phyloP scores from a whole-genome alignment of 2,797 vertebrate genomes.

The Oreochromis grahami region DNA sequence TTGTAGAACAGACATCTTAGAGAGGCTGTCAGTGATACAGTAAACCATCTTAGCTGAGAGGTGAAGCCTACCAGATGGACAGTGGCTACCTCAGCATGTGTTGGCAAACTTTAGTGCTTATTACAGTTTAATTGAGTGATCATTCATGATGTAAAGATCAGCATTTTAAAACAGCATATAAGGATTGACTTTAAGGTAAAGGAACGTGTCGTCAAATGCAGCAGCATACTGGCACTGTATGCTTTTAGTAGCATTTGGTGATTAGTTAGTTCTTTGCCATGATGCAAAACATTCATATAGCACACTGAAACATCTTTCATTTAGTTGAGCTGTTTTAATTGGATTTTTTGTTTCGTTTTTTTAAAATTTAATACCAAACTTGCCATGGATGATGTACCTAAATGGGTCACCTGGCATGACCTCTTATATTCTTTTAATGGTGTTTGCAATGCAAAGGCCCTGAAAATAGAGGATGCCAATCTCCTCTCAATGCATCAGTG shows the following conservation, averaged over 20 bases:
- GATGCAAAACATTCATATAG: neutral
- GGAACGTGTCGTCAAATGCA: neutral
- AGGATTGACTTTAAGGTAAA: neutral
- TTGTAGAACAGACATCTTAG: neutral
- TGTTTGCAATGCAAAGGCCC: neutral
- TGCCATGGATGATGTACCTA: neutral
- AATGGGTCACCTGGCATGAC: neutral
- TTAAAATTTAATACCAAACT: neutral
- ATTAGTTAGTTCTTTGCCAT: neutral
- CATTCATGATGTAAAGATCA: neutral
- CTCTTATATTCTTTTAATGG: neutral
- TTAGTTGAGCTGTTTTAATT: neutral
- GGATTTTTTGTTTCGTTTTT: neutral
- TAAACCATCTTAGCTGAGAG: neutral
- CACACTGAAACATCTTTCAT: neutral
- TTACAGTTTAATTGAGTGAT: neutral
- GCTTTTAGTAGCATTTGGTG: neutral
- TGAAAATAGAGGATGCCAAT: constrained; percentile 34
- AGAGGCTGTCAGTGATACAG: neutral
- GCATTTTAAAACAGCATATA: neutral
- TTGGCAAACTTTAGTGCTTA: neutral
- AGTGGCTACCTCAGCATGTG: fast-evolving
- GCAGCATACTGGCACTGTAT: neutral
- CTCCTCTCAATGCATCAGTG: constrained; percentile 36
- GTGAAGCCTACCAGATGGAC: neutral